A percentile compares a stretch with the other conserved stretches of the same genome.
Evolutionary conservation across 2,797 vertebrate genomes (phyloP).

Genomic region (Gobio occitaniae): DNA sequence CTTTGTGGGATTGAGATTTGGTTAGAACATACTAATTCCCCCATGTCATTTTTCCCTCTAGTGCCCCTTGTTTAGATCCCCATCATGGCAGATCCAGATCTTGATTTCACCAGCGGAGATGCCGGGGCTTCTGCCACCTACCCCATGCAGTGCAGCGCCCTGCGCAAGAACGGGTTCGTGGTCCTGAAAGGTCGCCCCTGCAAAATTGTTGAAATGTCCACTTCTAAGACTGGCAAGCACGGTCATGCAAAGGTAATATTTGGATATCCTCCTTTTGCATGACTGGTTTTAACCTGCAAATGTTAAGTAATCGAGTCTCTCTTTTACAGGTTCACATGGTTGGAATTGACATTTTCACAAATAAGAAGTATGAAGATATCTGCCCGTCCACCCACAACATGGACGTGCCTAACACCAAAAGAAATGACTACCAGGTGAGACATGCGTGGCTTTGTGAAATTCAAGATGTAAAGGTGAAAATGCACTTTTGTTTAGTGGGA

Average conservation of each 20-base stretch:
- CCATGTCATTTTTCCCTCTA: conserved; percentile 40
- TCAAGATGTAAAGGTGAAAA: neutral
- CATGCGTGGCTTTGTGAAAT: neutral
- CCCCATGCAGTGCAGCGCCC: conserved; percentile 92
- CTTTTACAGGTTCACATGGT: conserved; percentile 91
- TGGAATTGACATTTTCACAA: conserved; percentile 98
- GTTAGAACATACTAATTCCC: neutral
- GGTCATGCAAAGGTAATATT: conserved; percentile 93
- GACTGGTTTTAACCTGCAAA: neutral
- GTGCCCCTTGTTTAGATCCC: conserved; percentile 74
- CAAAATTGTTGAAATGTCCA: conserved; percentile 97
- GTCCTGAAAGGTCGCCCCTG: conserved; percentile 92
- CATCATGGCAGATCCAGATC: conserved; percentile 90
- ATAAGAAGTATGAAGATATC: conserved; percentile 99
- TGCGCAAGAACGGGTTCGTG: conserved; percentile 94
- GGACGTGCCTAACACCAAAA: conserved; percentile 98
- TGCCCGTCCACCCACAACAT: conserved; percentile 99
- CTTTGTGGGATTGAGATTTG: neutral
- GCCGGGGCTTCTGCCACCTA: conserved; percentile 89
- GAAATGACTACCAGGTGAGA: conserved; percentile 93
- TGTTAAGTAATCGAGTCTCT: neutral
- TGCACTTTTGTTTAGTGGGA: neutral
- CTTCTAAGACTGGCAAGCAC: conserved; percentile 97
- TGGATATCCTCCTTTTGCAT: neutral
- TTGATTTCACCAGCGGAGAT: conserved; percentile 93